Evolutionary conservation across 2,888 invertebrate species (phyloP).

Genomic region (Andrena flavipes): DNA sequence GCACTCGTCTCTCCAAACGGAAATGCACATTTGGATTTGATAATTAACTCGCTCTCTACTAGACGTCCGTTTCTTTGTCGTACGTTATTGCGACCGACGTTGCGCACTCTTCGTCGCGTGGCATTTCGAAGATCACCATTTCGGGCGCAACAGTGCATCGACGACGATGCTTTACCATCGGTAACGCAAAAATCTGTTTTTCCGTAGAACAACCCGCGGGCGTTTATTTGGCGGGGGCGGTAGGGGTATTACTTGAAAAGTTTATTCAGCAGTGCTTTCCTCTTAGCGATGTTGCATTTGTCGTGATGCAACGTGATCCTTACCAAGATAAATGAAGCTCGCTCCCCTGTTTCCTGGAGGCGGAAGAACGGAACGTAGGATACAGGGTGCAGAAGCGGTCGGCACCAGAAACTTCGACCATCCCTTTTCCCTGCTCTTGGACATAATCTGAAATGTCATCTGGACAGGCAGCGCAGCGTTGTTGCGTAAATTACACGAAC

Average conservation of each 20-base stretch:
- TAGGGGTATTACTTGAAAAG: constrained; percentile 57
- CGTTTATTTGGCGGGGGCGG: constrained; percentile 48
- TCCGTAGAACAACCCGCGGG: constrained; percentile 31
- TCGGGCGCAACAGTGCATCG: constrained; percentile 44
- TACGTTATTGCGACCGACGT: background rate
- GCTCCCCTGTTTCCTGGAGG: constrained; percentile 46
- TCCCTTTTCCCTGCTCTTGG: constrained; percentile 45
- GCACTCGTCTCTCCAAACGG: constrained; percentile 29
- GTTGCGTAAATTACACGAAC: constrained; percentile 39
- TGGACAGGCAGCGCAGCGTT: constrained; percentile 32
- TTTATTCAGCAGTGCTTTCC: constrained; percentile 69
- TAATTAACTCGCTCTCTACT: background rate
- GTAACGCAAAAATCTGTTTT: constrained; percentile 57
- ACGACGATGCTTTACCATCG: constrained; percentile 43
- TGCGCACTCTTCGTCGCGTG: background rate
- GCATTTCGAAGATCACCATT: constrained; percentile 51
- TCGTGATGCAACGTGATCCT: constrained; percentile 76
- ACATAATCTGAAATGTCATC: constrained; percentile 58
- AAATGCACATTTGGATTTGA: constrained; percentile 3
- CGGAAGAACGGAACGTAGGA: constrained; percentile 42
- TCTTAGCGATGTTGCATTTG: constrained; percentile 72
- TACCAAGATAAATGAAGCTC: constrained; percentile 77
- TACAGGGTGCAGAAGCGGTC: constrained; percentile 23
- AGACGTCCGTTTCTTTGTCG: background rate
- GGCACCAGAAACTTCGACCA: constrained; percentile 36